Conservation (phyloP, 2,888 invertebrate species). For the Eurytoma adleriae region DNA sequence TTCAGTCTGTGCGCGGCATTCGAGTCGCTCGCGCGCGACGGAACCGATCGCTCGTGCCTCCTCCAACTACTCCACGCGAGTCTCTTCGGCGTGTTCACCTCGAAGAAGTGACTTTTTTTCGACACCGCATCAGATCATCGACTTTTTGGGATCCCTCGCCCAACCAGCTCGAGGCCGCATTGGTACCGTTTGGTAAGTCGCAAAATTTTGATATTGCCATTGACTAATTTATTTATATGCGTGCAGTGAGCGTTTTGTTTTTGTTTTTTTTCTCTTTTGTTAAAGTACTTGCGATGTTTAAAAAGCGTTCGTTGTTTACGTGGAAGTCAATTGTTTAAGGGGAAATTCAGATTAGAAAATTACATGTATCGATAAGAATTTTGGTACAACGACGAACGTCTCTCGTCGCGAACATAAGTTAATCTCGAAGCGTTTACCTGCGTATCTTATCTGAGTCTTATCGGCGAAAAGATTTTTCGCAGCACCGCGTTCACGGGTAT, state of each 20-base stretch:
- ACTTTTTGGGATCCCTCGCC: too few relatives aligned
- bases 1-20: slow-evolving; percentile 60
- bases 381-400: slow-evolving; percentile 15
- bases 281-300: too few relatives aligned
- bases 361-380: slow-evolving; percentile 2
- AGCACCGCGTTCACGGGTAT: neutral
- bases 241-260: too few relatives aligned
- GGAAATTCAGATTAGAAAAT: neutral
- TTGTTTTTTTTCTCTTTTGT: too few relatives aligned
- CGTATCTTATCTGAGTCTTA: slow-evolving; percentile 42
- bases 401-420: neutral
- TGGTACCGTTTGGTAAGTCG: neutral
- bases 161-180: too few relatives aligned
- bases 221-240: neutral
- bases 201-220: too few relatives aligned
- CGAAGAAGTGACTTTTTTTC: too few relatives aligned
- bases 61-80: too few relatives aligned
- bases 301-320: neutral
- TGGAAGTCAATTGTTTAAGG: too few relatives aligned
- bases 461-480: slow-evolving; percentile 36
- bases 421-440: slow-evolving; percentile 18
- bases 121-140: too few relatives aligned
- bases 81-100: too few relatives aligned
- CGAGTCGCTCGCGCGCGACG: slow-evolving; percentile 46
- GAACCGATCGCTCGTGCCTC: neutral